Evolutionary conservation across 2,797 vertebrate genomes (phyloP).

Genomic region (Saxicola maurus): DNA sequence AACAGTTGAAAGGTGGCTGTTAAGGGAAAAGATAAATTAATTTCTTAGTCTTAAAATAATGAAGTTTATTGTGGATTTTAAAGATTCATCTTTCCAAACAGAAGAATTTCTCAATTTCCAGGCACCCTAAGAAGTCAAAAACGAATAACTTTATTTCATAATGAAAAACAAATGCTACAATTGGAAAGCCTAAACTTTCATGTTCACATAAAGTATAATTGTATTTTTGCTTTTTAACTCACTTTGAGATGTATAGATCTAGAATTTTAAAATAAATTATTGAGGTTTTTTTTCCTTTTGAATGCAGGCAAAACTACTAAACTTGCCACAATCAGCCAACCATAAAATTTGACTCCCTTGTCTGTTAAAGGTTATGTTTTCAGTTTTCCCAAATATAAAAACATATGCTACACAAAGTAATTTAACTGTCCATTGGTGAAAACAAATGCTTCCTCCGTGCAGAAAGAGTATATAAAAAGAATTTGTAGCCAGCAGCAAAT

Average conservation of each 20-base stretch:
- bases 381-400: not conserved
- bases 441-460: not conserved
- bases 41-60: not conserved
- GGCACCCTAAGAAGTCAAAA: not conserved
- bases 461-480: not conserved
- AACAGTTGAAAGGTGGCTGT: slow-evolving; percentile 87
- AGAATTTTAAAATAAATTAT: not conserved
- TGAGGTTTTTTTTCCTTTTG: not conserved
- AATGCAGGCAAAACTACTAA: not conserved
- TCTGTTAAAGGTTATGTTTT: not conserved
- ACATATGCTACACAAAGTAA: not conserved
- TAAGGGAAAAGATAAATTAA: not conserved
- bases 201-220: accelerated
- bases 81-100: not conserved
- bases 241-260: not conserved
- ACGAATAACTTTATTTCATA: not conserved
- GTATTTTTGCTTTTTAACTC: not conserved
- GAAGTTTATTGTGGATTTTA: not conserved
- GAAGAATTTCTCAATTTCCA: not conserved
- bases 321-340: not conserved
- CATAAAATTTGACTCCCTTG: not conserved
- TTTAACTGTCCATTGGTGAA: not conserved
- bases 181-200: not conserved
- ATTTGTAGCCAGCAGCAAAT: not conserved
- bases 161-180: not conserved